Conservation (phyloP, 2,113 vertebrate genomes). For the Ceuthmochares aereus region DNA sequence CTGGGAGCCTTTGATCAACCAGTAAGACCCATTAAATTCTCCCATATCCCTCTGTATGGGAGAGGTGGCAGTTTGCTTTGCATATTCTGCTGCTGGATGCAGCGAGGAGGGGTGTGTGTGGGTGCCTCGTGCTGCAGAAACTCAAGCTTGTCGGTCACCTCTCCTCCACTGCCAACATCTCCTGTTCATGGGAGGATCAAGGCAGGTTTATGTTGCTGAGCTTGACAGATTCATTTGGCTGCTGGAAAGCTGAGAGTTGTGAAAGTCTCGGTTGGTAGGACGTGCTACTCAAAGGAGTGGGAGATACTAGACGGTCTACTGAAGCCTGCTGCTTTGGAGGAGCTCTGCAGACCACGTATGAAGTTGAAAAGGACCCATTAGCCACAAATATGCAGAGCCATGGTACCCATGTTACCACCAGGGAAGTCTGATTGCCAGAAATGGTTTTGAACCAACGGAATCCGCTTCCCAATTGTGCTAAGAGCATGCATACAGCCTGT, state of each 20-base stretch:
- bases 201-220: neutral
- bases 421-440: neutral
- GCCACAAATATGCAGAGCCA: rapidly evolving
- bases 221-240: neutral
- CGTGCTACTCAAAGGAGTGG: neutral
- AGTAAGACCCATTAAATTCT: neutral
- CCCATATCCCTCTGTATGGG: neutral
- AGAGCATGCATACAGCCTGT: neutral
- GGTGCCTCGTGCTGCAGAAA: neutral
- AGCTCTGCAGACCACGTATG: neutral
- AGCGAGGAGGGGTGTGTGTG: neutral
- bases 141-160: rapidly evolving
- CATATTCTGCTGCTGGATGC: neutral
- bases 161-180: rapidly evolving
- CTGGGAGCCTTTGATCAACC: conserved; percentile 39
- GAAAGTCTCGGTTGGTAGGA: neutral
- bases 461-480: neutral
- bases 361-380: neutral
- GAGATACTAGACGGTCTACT: neutral
- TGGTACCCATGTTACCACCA: neutral
- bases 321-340: neutral
- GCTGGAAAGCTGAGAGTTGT: neutral
- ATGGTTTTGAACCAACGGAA: neutral
- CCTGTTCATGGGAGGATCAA: neutral
- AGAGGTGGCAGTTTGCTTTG: neutral